These are phyloP conservation scores for Drosophila neocordata DNA, from an alignment of 1,140 invertebrate species.

Conservation along the genomic window DNA sequence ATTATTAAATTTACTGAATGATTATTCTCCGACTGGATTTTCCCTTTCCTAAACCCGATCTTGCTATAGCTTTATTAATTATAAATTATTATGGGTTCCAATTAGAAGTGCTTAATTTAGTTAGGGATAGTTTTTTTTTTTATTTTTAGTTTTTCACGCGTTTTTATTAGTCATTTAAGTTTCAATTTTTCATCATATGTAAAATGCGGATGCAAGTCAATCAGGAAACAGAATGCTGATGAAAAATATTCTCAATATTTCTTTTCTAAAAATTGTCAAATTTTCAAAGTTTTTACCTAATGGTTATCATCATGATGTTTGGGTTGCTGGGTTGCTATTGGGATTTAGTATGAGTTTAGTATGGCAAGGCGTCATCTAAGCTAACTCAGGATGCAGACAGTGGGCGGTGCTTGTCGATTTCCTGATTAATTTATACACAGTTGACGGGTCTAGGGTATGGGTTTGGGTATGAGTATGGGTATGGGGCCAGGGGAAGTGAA, in stretches of 20 bases:
- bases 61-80: no score
- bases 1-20: no score
- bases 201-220: slow-evolving; percentile 44
- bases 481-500: neutral
- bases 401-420: slow-evolving; percentile 60
- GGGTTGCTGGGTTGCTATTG: neutral
- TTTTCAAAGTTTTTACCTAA: slow-evolving; percentile 31
- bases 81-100: no score
- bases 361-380: neutral
- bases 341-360: neutral
- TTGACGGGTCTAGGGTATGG: slow-evolving; percentile 10
- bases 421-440: slow-evolving; percentile 76
- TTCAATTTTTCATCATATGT: slow-evolving; percentile 23
- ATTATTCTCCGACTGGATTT: no score
- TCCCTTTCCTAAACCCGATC: no score
- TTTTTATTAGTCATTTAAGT: slow-evolving; percentile 19
- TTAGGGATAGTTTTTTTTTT: neutral
- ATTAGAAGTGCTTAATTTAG: neutral
- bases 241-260: slow-evolving; percentile 66
- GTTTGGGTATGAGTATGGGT: no score
- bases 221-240: slow-evolving; percentile 74
- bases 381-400: slow-evolving; percentile 49
- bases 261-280: slow-evolving; percentile 62
- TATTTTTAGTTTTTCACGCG: slow-evolving; percentile 24
- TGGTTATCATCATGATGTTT: neutral